Conservation (phyloP, 2,797 vertebrate genomes). For the Periophthalmus magnuspinnatus region DNA sequence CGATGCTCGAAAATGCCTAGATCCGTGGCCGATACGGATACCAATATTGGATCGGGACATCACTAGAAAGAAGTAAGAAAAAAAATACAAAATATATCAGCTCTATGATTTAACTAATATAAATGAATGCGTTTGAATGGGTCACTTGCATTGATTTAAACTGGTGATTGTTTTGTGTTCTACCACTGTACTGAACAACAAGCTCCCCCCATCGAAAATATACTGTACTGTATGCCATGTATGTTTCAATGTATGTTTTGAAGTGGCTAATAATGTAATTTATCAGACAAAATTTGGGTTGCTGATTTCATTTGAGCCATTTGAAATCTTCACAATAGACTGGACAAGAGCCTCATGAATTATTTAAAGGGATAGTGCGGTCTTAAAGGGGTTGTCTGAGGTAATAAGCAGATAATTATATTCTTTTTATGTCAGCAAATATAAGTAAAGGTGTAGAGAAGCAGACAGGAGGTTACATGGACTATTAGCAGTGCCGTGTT, state of each 20-base stretch:
- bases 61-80: constrained; percentile 19
- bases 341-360: not conserved
- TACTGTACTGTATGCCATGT: constrained; percentile 28
- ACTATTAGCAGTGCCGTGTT: too few species aligned
- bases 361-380: not conserved
- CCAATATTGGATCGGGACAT: too few species aligned
- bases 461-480: not conserved
- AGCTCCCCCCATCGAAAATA: constrained; percentile 16
- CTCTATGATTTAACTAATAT: constrained; percentile 28
- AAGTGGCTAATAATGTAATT: constrained; percentile 15
- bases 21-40: too few species aligned
- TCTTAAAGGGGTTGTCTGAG: not conserved
- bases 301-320: not conserved
- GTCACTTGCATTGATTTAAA: not conserved
- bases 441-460: not conserved
- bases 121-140: not conserved
- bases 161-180: constrained; percentile 7
- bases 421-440: not conserved
- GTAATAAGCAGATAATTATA: not conserved
- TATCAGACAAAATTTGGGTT: constrained; percentile 15
- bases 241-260: constrained; percentile 29
- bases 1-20: too few species aligned
- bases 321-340: not conserved
- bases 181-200: constrained; percentile 18
- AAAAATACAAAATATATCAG: constrained; percentile 42